Conservation (phyloP, 2,797 vertebrate species). For the Neopelma chrysocephalum region DNA sequence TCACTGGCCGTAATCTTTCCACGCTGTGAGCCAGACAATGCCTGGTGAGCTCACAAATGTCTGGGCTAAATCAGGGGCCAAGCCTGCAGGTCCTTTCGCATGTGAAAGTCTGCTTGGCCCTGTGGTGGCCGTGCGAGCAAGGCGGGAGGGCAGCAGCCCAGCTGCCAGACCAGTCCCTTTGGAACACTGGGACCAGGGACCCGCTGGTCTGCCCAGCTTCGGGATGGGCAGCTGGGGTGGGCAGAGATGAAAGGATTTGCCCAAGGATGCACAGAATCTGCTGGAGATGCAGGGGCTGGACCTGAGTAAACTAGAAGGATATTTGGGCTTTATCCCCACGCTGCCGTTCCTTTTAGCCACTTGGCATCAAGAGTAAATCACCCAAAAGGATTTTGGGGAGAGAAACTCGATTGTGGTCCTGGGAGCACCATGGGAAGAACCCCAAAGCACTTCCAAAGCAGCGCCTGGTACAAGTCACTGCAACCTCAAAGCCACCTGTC, state of each 20-base stretch:
- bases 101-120: neutral
- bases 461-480: neutral
- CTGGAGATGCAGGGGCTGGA: neutral
- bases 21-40: slow-evolving; percentile 50
- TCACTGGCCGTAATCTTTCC: slow-evolving; percentile 52
- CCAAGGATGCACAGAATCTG: neutral
- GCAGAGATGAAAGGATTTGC: neutral
- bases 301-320: neutral
- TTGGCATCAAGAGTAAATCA: neutral
- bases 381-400: neutral
- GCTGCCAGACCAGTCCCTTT: neutral
- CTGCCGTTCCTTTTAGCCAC: neutral
- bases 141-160: neutral
- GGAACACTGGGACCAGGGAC: neutral
- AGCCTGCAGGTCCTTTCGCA: neutral
- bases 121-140: fast-evolving
- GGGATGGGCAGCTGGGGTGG: neutral
- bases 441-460: neutral
- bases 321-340: neutral
- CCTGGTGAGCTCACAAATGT: slow-evolving; percentile 44
- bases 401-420: fast-evolving
- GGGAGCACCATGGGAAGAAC: neutral
- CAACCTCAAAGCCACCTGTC: neutral
- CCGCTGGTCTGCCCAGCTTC: neutral
- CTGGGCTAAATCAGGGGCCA: slow-evolving; percentile 34